Conservation (phyloP, 2,797 vertebrate species). For the Hydrocynus forskahlii region DNA sequence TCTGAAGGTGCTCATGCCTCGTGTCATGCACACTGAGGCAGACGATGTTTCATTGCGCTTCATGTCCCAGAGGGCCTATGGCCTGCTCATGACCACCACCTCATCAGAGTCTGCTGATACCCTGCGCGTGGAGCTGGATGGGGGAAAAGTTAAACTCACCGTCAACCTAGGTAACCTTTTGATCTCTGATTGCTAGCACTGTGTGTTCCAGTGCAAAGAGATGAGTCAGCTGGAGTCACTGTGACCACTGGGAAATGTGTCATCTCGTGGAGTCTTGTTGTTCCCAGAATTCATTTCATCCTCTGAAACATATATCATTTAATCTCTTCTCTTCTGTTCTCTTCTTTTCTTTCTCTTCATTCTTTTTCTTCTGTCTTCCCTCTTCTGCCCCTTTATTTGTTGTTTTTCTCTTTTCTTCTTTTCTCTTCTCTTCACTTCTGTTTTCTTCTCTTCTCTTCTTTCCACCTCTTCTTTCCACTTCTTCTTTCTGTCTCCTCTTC, state of each 20-base stretch:
- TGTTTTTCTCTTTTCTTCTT: conserved; percentile 32
- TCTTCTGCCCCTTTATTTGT: too few relatives aligned
- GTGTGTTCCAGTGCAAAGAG: not conserved
- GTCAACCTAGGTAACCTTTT: conserved; percentile 91
- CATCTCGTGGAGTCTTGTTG: conserved; percentile 4
- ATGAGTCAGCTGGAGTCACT: conserved; percentile 23
- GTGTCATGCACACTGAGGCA: conserved; percentile 89
- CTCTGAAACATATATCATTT: conserved; percentile 12
- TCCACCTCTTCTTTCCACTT: conserved; percentile 47
- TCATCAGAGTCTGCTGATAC: conserved; percentile 95
- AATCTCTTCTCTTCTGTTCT: conserved; percentile 30
- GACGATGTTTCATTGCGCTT: conserved; percentile 94
- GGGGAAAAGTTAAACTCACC: conserved; percentile 91
- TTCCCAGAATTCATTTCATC: conserved; percentile 32
- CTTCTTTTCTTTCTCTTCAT: conserved; percentile 64
- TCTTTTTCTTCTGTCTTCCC: conserved; percentile 39
- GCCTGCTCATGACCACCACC: conserved; percentile 93
- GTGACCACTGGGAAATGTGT: not conserved
- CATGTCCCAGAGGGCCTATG: conserved; percentile 94
- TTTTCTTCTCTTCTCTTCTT: conserved; percentile 59
- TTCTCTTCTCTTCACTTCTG: conserved; percentile 56
- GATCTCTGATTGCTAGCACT: conserved; percentile 11
- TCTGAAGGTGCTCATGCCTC: conserved; percentile 90
- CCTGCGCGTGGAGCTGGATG: conserved; percentile 93
- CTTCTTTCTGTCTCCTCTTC: conserved; percentile 63